Evolutionary conservation across 2,113 vertebrate genomes (phyloP).

Genomic region (Channa maculata): DNA sequence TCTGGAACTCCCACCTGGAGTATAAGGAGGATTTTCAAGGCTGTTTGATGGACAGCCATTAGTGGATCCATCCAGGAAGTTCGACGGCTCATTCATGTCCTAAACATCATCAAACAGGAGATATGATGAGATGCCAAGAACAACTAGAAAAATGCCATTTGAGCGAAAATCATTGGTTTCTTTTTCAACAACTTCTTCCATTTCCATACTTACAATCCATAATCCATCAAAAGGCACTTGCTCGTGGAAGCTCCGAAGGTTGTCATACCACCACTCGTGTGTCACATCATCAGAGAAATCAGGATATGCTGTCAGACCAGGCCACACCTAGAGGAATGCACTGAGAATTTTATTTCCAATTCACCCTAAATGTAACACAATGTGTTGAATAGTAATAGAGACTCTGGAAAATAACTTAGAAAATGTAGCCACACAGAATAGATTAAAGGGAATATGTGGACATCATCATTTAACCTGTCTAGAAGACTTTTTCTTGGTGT

Average conservation of each 20-base stretch:
- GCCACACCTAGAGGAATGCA: conserved; percentile 86
- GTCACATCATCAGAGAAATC: conserved; percentile 88
- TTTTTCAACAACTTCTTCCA: background rate
- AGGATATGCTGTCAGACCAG: conserved; percentile 88
- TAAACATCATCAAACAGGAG: conserved; percentile 43
- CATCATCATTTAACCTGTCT: background rate
- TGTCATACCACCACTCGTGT: conserved; percentile 90
- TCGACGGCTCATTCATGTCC: conserved; percentile 95
- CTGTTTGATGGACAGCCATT: conserved; percentile 84
- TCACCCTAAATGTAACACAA: background rate
- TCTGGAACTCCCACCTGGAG: conserved; percentile 77
- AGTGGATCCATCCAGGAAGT: conserved; percentile 89
- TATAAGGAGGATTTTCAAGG: conserved; percentile 88
- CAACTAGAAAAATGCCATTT: background rate
- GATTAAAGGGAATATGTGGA: no score
- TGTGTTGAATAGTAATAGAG: no score
- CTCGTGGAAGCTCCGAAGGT: conserved; percentile 84
- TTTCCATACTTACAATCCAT: conserved; percentile 81
- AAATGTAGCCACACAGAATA: no score
- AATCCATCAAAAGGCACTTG: conserved; percentile 87
- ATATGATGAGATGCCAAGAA: background rate
- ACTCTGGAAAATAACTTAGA: no score
- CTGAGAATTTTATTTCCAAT: background rate
- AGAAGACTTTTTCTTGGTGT: no score
- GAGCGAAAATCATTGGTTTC: background rate